Percentiles rank a stretch among this genome's conserved stretches.
Conservation (phyloP, 1,140 invertebrate species). For the Nasonia giraulti region DNA sequence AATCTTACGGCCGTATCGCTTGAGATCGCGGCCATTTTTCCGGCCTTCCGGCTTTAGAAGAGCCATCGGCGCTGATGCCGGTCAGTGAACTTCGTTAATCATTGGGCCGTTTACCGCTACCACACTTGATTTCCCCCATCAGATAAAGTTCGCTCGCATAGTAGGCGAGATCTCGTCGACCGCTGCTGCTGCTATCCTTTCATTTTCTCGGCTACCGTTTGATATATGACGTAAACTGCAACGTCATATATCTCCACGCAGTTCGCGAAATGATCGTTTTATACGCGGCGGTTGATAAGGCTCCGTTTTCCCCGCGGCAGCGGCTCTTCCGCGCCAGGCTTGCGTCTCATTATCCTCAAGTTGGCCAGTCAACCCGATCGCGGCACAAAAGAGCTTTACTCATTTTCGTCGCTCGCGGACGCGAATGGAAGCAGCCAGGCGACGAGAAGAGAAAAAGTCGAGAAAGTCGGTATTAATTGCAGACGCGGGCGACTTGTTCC, state of each 20-base stretch:
- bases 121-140: constrained; percentile 60
- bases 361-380: too few relatives aligned
- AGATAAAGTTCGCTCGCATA: constrained; percentile 47
- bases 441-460: neutral
- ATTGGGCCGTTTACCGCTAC: constrained; percentile 7
- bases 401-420: too few relatives aligned
- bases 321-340: too few relatives aligned
- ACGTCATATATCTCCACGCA: neutral
- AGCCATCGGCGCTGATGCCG: neutral
- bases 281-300: neutral
- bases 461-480: constrained; percentile 70
- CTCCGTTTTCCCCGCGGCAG: neutral
- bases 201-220: constrained; percentile 21
- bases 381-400: too few relatives aligned
- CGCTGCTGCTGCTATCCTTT: constrained; percentile 6
- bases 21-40: neutral
- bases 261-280: neutral
- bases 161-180: neutral
- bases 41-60: neutral
- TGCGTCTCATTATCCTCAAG: too few relatives aligned
- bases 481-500: constrained; percentile 32
- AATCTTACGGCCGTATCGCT: too few relatives aligned
- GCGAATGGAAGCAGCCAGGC: neutral
- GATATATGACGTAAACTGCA: too few relatives aligned
- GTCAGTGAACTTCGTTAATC: constrained; percentile 14